Evolutionary conservation across 2,888 invertebrate species (phyloP), one percentile per base, ranked within the genome.

Genomic region (Dryobota labecula): DNA sequence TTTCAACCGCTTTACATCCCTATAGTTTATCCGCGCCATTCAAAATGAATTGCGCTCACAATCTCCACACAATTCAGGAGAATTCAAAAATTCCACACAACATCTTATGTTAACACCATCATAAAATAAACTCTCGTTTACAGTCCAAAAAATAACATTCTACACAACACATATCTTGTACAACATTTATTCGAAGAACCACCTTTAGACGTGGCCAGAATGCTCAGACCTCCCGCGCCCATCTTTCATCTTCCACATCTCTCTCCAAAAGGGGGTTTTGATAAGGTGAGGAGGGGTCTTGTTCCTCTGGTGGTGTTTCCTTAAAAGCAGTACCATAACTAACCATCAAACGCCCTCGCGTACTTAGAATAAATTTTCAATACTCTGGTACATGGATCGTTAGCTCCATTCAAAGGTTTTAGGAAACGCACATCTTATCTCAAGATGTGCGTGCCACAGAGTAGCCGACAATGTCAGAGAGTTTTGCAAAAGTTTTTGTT

Each of bases 361-460:
- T 94, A 93, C 93, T 94, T 92, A 92, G 94, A 94, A 95, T 95
- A 95, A 95, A 95, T 95, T 95, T 95, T 94, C 95, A 94, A 95
- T 95, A 94, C 93, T 89, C 87, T 86, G 84, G 81, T 89, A 89
- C 90, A 91, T 88, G 92, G 90, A 84, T 92, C 94, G 94, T 95
- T 95, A 94, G 93, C 94, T 94, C 92, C 91, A 86, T 92, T 93
- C 91, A 92, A 90, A 90, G 90, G 92, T 89, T 90, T 89, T 88
- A 84, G 83, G 78, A 79, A 76, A 74, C 82, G 82, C 77, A 81
- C 73, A 78, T 70, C 78, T 82, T 80, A 83, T 78, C 69, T 80
- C 57, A 49, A 79, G 84, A 78, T 73, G 76, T 78, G 72, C 75
- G 71, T 73, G 73, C 65, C 73, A 82, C 74, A 84, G 76, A 70